phyloP scores from a whole-genome alignment of 2,113 vertebrate species.

The Pygoscelis antarcticus region DNA sequence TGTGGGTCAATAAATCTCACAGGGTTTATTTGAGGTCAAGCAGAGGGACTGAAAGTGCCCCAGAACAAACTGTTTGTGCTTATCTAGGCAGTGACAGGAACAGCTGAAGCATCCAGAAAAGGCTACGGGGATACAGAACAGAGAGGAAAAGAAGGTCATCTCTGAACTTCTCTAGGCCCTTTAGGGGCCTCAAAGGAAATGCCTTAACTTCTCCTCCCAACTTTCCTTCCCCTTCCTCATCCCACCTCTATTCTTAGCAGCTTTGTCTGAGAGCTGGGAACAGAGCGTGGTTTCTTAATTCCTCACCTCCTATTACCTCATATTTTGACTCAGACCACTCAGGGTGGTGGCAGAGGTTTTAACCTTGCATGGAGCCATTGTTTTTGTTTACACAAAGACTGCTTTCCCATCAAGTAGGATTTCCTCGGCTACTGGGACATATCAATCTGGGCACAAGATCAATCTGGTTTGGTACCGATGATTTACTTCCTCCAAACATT shows the following conservation, averaged over 20 bases:
- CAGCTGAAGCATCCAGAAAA: not conserved
- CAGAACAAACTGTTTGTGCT: not conserved
- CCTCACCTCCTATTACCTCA: constrained; percentile 15
- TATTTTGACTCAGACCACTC: not conserved
- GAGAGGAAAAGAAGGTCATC: not conserved
- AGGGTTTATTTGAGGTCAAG: not conserved
- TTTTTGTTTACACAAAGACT: not conserved
- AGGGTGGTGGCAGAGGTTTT: not conserved
- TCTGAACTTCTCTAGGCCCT: constrained; percentile 3
- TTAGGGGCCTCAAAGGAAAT: constrained; percentile 50
- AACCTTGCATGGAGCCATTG: not conserved
- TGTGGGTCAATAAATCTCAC: not conserved
- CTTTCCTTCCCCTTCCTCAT: constrained; percentile 50
- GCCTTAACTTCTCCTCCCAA: constrained; percentile 45
- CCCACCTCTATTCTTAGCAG: constrained; percentile 52
- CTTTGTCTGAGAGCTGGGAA: constrained; percentile 33
- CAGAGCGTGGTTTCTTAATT: not conserved
- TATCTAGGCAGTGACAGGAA: not conserved
- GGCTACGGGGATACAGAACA: not conserved
- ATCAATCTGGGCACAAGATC: not conserved
- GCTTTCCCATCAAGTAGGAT: not conserved
- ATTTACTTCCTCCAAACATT: not conserved
- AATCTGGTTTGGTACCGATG: not conserved
- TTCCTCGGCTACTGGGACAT: not conserved
- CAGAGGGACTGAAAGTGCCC: not conserved